These are phyloP conservation scores for Popillia japonica DNA, from an alignment of 1,140 invertebrate genomes.

Conservation along the genomic window DNA sequence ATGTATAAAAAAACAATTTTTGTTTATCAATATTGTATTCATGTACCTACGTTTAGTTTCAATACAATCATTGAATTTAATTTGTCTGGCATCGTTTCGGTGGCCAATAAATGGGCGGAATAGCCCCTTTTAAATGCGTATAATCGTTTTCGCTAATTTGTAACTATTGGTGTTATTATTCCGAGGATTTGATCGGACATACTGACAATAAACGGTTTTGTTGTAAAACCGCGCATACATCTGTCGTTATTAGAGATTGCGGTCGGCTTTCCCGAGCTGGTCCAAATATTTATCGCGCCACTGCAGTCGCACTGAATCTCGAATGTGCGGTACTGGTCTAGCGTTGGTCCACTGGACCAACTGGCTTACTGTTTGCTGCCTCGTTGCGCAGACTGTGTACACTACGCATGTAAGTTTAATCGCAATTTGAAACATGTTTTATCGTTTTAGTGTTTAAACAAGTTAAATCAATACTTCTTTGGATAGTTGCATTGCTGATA, in stretches of 20 bases:
- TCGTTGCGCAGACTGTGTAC: neutral
- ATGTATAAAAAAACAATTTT: too few relatives aligned
- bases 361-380: neutral
- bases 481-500: neutral
- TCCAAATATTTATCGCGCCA: conserved; percentile 19
- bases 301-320: conserved; percentile 12
- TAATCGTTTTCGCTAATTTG: conserved; percentile 31
- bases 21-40: too few relatives aligned
- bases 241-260: conserved; percentile 31
- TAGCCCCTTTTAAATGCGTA: neutral
- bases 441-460: too few relatives aligned
- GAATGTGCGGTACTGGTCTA: neutral
- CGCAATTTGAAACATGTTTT: too few relatives aligned
- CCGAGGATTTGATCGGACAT: conserved; percentile 21
- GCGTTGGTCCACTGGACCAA: neutral
- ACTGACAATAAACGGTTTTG: conserved; percentile 27
- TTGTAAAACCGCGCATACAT: conserved; percentile 31
- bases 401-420: neutral
- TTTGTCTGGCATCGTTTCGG: neutral
- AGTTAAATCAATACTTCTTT: too few relatives aligned
- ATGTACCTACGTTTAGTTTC: too few relatives aligned
- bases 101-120: neutral
- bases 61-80: too few relatives aligned
- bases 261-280: neutral
- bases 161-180: conserved; percentile 29